These are phyloP conservation scores for Podargus strigoides DNA, from an alignment of 2,797 vertebrate species.

Conservation along the genomic window DNA sequence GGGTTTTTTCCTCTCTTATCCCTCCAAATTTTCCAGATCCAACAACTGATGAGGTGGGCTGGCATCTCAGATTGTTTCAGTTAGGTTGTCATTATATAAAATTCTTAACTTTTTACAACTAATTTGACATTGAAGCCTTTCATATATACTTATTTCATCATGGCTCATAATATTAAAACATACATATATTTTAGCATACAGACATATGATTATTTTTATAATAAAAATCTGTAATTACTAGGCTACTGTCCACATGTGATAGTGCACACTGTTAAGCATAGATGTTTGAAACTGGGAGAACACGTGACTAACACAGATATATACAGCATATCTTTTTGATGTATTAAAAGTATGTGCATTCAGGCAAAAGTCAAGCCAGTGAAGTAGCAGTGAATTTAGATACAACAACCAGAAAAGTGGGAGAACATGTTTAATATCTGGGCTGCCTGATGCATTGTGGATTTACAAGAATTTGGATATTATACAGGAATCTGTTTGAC, in stretches of 20 bases:
- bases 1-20: background rate
- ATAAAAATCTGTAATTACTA: background rate
- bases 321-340: background rate
- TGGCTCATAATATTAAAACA: background rate
- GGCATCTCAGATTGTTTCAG: background rate
- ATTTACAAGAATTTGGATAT: background rate
- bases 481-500: background rate
- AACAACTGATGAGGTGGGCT: background rate
- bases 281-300: background rate
- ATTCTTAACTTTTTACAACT: background rate
- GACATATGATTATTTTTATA: background rate
- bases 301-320: background rate
- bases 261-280: background rate
- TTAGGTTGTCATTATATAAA: background rate
- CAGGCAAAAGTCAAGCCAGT: background rate
- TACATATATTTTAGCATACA: background rate
- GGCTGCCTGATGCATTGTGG: background rate
- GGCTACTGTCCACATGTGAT: background rate
- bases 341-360: background rate
- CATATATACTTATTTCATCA: background rate
- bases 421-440: background rate
- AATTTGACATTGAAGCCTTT: background rate
- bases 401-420: background rate
- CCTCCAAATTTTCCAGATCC: background rate
- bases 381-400: background rate